Conservation (phyloP, 2,888 invertebrate genomes). For the Drosophila lutescens region DNA sequence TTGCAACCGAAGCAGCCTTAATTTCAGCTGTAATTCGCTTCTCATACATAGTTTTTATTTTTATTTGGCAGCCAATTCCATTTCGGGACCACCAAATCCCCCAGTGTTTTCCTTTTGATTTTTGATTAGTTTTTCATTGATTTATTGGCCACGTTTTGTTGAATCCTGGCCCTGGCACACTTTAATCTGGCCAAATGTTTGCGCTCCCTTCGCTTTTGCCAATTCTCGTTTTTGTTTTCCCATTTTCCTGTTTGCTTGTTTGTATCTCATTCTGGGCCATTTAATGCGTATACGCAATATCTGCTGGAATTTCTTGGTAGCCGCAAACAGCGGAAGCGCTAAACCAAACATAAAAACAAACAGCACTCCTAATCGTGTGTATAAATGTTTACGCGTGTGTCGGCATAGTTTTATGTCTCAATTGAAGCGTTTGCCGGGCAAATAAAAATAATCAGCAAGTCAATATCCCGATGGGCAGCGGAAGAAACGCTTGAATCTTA, state of each 20-base stretch:
- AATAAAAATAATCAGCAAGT: constrained; percentile 79
- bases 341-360: constrained; percentile 80
- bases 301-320: constrained; percentile 31
- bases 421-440: constrained; percentile 69
- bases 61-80: constrained; percentile 24
- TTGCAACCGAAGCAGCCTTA: constrained; percentile 4
- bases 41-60: constrained; percentile 7
- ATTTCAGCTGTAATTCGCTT: constrained; percentile 3
- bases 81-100: constrained; percentile 48
- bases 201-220: constrained; percentile 13
- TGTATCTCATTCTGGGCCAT: constrained; percentile 69
- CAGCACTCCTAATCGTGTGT: constrained; percentile 78
- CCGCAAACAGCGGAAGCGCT: constrained; percentile 67
- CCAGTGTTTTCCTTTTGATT: constrained; percentile 57
- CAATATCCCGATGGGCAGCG: constrained; percentile 56
- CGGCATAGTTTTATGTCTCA: constrained; percentile 77
- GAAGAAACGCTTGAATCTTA: constrained; percentile 59
- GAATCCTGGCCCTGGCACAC: constrained; percentile 38
- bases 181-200: constrained; percentile 40
- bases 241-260: constrained; percentile 21
- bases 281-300: constrained; percentile 67
- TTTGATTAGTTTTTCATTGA: constrained; percentile 73
- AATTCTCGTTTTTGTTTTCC: constrained; percentile 27
- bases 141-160: constrained; percentile 58
- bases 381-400: constrained; percentile 70